Conservation (phyloP, 2,888 invertebrate genomes). For the Dichetophora obliterata region DNA sequence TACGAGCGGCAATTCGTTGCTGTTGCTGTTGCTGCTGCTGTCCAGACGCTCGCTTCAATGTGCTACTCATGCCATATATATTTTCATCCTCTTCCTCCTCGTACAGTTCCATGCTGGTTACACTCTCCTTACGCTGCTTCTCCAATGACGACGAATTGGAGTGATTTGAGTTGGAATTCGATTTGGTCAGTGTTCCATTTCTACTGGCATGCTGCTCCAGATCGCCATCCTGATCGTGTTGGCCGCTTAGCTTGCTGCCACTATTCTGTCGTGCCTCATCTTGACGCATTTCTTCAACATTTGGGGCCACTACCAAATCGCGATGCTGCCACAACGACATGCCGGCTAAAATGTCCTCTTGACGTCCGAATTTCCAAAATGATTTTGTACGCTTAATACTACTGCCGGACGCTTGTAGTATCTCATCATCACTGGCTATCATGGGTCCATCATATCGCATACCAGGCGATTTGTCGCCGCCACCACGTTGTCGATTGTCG, state of each 20-base stretch:
- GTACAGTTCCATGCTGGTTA: constrained; percentile 63
- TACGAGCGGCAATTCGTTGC: constrained; percentile 38
- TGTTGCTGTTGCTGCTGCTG: constrained; percentile 42
- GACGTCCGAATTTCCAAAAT: constrained; percentile 82
- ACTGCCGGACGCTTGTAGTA: constrained; percentile 71
- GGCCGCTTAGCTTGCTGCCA: constrained; percentile 43
- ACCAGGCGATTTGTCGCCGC: constrained; percentile 46
- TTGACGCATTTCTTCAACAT: constrained; percentile 59
- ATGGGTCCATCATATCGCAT: constrained; percentile 60
- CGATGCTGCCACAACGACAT: constrained; percentile 91
- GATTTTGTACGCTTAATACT: constrained; percentile 86
- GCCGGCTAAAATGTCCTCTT: constrained; percentile 84
- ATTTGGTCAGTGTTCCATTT: constrained; percentile 60
- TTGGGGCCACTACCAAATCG: constrained; percentile 77
- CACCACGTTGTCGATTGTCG: constrained; percentile 53
- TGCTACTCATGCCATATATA: constrained; percentile 60
- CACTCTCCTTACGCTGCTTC: constrained; percentile 63
- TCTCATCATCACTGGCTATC: constrained; percentile 67
- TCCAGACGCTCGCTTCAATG: constrained; percentile 30
- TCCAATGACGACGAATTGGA: constrained; percentile 58
- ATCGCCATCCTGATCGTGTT: constrained; percentile 6
- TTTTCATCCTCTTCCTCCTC: constrained; percentile 67
- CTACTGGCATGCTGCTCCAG: constrained; percentile 38
- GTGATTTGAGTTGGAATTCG: constrained; percentile 59
- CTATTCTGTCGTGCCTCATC: constrained; percentile 47